phyloP scores from a whole-genome alignment of 2,888 invertebrate genomes.

The Diogma glabrata region DNA sequence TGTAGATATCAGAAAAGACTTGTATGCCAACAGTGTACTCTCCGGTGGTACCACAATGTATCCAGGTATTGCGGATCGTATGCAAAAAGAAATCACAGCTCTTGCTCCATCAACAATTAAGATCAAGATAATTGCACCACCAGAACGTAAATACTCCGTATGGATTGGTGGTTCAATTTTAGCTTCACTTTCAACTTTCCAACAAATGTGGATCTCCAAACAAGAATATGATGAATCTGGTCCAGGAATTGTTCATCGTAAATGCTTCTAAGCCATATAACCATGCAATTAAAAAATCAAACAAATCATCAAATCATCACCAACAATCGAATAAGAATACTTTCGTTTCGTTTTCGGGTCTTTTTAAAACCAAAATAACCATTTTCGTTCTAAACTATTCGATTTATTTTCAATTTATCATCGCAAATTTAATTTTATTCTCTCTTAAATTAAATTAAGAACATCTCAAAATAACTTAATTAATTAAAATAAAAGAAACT shows the following conservation, averaged over 20 bases:
- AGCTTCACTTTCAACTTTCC: constrained; percentile 85
- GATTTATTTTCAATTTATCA: too few species aligned
- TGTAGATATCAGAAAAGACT: constrained; percentile 86
- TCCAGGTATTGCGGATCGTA: constrained; percentile 84
- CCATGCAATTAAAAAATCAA: too few species aligned
- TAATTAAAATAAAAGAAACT: too few species aligned
- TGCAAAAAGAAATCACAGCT: constrained; percentile 87
- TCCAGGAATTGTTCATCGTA: constrained; percentile 91
- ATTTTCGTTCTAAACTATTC: too few species aligned
- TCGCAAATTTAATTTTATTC: too few species aligned
- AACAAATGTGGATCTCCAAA: constrained; percentile 94
- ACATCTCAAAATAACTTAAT: too few species aligned
- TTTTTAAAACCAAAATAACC: too few species aligned
- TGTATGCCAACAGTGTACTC: constrained; percentile 86
- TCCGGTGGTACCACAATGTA: constrained; percentile 85
- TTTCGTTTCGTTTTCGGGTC: too few species aligned
- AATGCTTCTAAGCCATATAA: constrained; percentile 74
- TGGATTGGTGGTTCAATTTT: constrained; percentile 90
- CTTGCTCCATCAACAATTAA: constrained; percentile 85
- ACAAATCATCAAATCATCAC: too few species aligned
- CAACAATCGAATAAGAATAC: too few species aligned
- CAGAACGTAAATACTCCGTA: constrained; percentile 90
- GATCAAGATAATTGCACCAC: constrained; percentile 88
- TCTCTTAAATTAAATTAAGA: too few species aligned
- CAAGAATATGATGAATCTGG: constrained; percentile 94